These are phyloP conservation scores for Brienomyrus brachyistius DNA, from an alignment of 2,113 vertebrate genomes.

Conservation along the genomic window DNA sequence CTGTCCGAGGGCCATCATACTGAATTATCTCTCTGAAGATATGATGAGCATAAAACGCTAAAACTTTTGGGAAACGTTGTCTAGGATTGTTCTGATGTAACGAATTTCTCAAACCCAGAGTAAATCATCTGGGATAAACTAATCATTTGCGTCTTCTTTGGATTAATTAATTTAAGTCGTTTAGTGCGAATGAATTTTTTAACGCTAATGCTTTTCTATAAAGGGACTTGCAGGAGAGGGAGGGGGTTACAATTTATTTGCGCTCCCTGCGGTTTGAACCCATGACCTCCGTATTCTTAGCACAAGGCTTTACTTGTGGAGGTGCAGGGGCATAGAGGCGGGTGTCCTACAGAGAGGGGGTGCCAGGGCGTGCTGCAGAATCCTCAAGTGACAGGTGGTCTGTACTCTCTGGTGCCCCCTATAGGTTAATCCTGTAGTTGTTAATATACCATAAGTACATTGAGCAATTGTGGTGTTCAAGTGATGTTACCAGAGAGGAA, in stretches of 20 bases:
- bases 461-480: not conserved
- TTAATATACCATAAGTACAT: not conserved
- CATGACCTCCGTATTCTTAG: not conserved
- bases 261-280: not conserved
- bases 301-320: not conserved
- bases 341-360: not conserved
- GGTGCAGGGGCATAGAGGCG: not conserved
- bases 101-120: not conserved
- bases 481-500: not conserved
- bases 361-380: not conserved
- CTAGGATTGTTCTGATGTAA: not conserved
- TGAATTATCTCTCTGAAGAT: not conserved
- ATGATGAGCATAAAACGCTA: not conserved
- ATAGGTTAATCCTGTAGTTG: not conserved
- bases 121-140: not conserved
- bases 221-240: not conserved
- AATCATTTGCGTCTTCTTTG: not conserved
- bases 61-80: not conserved
- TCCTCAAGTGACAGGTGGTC: not conserved
- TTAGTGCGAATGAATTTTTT: not conserved
- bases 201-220: not conserved
- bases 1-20: not conserved
- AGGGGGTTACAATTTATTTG: not conserved
- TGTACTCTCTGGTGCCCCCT: too few relatives aligned
- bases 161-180: not conserved